Evolutionary conservation across 2,113 vertebrate species (phyloP), one percentile per base, ranked within the genome.

Genomic region (Tragelaphus buxtoni): DNA sequence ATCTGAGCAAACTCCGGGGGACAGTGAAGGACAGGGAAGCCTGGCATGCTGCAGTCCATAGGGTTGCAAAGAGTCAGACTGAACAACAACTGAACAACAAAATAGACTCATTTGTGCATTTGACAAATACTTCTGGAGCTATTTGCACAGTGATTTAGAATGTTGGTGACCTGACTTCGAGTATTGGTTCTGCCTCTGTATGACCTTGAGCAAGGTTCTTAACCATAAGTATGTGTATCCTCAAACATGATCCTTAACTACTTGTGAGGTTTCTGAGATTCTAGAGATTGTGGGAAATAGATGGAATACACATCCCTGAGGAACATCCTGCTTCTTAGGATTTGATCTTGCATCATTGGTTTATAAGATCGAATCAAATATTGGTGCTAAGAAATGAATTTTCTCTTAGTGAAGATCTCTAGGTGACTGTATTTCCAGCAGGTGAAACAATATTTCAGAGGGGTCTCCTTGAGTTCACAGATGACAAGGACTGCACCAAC

Each of bases 41-140:
- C 65, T 1, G 0, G n/a, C 63, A 20, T 35, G n/a, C 65, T 69
- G n/a, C 17, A 10, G 63, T 69, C 18, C 63, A 69, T 10, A 35
- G 65, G n/a, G n/a, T 69, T 0, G 0, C 17, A 3, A 69, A 69
- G 9, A 39, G 18, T 39, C n/a, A 11, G n/a, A 39, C n/a, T 39
- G 5, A 35, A 39, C 63, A 65, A n/a, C 63, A 69, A 11, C n/a
- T 69, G 65, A 22, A 69, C n/a, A 39, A 69, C 65, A 69, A 69
- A 69, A 86, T 1, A 49, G 53, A 83, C 61, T 88, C 32, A 65
- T 60, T 12, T 65, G 18, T 26, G 20, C 11, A 83, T 32, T 63
- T 96, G 79, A 42, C 32, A 90, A 80, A 32, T 55, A 49, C 53
- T 74, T 94, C 20, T 26, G 20, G 39, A 30, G 4, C 32, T 79